A percentile compares a stretch with the other conserved stretches of the same genome.
Evolutionary conservation across 2,888 invertebrate species (phyloP).

Genomic region (Himalopsyche japonica): DNA sequence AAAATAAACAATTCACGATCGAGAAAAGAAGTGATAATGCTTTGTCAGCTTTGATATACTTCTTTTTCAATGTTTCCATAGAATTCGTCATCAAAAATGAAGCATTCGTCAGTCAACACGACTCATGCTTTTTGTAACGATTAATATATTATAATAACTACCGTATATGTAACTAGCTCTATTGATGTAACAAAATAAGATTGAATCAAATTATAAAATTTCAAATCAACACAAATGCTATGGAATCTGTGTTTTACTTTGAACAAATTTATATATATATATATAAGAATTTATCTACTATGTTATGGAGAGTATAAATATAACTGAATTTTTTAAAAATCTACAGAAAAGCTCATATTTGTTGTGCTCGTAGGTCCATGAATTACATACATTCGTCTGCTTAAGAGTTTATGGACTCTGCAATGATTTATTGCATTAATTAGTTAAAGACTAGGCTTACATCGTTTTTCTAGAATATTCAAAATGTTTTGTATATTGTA

Average conservation of each 20-base stretch:
- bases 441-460: background rate
- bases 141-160: background rate
- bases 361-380: constrained; percentile 33
- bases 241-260: background rate
- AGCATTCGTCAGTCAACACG: background rate
- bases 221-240: background rate
- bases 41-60: background rate
- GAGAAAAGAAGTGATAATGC: background rate
- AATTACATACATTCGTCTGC: constrained; percentile 27
- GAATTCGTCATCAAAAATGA: background rate
- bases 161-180: background rate
- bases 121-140: background rate
- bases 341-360: constrained; percentile 38
- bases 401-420: constrained; percentile 15
- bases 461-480: background rate
- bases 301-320: background rate
- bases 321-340: constrained; percentile 27
- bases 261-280: background rate
- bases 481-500: constrained; percentile 1
- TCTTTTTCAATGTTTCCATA: background rate
- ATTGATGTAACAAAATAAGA: background rate
- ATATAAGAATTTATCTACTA: background rate
- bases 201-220: background rate
- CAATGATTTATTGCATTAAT: constrained; percentile 22
- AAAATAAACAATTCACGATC: background rate